Percentiles rank a stretch among this genome's conserved stretches.
Evolutionary conservation across 2,888 invertebrate genomes (phyloP).

Genomic region (Liodrosophila aerea): DNA sequence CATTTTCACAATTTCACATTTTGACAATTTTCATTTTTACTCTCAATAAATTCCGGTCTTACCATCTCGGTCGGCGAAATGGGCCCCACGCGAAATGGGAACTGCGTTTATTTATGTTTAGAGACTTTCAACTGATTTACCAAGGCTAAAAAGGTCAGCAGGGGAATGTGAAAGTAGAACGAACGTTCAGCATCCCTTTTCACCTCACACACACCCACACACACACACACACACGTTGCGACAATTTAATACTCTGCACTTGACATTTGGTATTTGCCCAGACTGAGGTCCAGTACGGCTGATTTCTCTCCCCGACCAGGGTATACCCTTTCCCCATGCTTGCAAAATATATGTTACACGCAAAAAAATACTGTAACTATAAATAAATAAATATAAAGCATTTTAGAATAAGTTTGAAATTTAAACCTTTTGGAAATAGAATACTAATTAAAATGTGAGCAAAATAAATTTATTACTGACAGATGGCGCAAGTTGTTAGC

Average conservation of each 20-base stretch:
- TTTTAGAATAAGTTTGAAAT: too few species aligned
- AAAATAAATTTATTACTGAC: too few species aligned
- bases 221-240: conserved; percentile 46
- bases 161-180: neutral
- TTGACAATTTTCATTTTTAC: conserved; percentile 58
- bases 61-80: conserved; percentile 22
- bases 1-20: conserved; percentile 30
- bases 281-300: conserved; percentile 34
- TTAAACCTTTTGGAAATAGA: too few species aligned
- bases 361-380: too few species aligned
- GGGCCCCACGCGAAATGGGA: neutral
- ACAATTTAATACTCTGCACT: conserved; percentile 73
- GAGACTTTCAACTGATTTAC: conserved; percentile 41
- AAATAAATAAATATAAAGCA: too few species aligned
- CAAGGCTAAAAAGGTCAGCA: conserved; percentile 31
- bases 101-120: conserved; percentile 44
- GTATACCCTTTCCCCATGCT: conserved; percentile 2
- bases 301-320: neutral
- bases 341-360: neutral
- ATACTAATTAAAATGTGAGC: too few species aligned
- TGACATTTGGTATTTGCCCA: conserved; percentile 66
- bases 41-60: conserved; percentile 50
- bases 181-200: neutral
- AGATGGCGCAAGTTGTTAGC: too few species aligned
- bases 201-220: conserved; percentile 24